These are phyloP conservation scores for Bombus haemorrhoidalis DNA, from an alignment of 1,140 invertebrate species.

Conservation along the genomic window DNA sequence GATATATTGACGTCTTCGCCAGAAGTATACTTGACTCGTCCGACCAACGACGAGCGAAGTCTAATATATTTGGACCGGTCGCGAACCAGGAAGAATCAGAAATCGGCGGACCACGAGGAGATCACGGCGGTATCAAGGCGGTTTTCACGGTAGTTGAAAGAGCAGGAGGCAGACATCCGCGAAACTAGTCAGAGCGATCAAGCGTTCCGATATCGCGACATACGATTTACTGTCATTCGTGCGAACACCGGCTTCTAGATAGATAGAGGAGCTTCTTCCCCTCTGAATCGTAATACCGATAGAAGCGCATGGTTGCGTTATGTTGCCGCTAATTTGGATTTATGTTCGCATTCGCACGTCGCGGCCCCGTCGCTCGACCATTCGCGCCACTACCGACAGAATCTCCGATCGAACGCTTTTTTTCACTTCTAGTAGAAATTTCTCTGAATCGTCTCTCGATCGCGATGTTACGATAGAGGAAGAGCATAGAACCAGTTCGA, in stretches of 20 bases:
- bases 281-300: constrained; percentile 54
- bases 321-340: constrained; percentile 76
- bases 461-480: background rate
- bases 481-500: background rate
- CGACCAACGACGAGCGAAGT: no score
- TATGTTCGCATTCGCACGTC: constrained; percentile 74
- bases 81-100: constrained; percentile 34
- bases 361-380: constrained; percentile 28
- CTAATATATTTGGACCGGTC: background rate
- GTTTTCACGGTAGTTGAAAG: constrained; percentile 11
- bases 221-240: constrained; percentile 65
- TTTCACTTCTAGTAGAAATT: constrained; percentile 36
- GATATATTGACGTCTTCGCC: no score
- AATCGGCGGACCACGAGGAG: constrained; percentile 8
- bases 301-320: constrained; percentile 59
- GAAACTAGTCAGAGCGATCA: constrained; percentile 50
- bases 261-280: constrained; percentile 12
- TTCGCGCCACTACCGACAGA: constrained; percentile 34
- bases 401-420: constrained; percentile 20
- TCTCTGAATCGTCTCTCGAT: background rate
- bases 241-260: constrained; percentile 9
- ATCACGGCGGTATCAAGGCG: constrained; percentile 8
- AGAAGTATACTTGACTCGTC: no score
- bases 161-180: background rate
- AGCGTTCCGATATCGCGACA: constrained; percentile 32